A percentile compares a stretch with the other conserved stretches of the same genome.
phyloP scores from a whole-genome alignment of 2,113 vertebrate species.

The Centropus unirufus region DNA sequence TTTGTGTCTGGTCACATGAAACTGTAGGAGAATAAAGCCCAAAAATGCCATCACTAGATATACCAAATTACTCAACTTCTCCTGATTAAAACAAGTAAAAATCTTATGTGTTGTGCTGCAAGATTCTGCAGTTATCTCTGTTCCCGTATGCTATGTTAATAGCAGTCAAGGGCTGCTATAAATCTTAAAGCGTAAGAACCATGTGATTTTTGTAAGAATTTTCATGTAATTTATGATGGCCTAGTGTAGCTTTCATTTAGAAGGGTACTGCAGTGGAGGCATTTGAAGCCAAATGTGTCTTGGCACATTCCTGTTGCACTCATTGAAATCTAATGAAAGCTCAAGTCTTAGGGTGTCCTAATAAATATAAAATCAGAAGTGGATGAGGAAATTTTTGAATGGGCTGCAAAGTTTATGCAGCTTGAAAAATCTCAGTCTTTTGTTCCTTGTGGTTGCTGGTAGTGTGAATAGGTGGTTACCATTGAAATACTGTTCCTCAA shows the following conservation, averaged over 20 bases:
- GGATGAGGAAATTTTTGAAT: background rate
- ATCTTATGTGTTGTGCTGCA: background rate
- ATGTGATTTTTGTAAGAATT: background rate
- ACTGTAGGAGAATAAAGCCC: constrained; percentile 4
- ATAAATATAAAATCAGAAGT: background rate
- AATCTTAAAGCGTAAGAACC: background rate
- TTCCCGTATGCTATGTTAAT: background rate
- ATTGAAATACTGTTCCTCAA: background rate
- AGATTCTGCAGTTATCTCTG: background rate
- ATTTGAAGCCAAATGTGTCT: background rate
- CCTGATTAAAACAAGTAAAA: background rate
- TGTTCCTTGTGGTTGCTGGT: background rate
- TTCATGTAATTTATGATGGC: background rate
- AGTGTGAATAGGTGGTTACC: too few species aligned
- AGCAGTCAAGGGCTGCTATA: background rate
- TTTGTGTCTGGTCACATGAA: background rate
- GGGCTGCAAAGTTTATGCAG: background rate
- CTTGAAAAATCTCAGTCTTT: background rate
- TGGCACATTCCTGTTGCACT: background rate
- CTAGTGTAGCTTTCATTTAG: background rate
- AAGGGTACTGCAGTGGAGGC: background rate
- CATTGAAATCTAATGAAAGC: background rate
- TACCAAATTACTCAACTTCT: background rate
- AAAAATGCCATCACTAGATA: background rate
- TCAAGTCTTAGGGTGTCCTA: background rate